Evolutionary conservation across 2,113 vertebrate genomes (phyloP).

Genomic region (Thermophis baileyi): DNA sequence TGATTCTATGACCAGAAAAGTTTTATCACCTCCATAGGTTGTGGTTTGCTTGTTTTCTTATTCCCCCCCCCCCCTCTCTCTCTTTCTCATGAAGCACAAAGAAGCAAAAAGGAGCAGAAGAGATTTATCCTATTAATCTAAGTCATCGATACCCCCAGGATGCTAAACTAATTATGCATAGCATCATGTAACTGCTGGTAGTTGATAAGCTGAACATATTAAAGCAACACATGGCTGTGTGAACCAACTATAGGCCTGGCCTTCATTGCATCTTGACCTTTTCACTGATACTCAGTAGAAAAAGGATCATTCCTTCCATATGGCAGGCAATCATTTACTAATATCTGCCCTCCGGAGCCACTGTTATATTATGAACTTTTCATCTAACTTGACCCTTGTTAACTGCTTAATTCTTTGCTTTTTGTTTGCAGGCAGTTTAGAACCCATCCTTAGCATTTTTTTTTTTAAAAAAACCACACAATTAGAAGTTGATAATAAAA

Average conservation of each 20-base stretch:
- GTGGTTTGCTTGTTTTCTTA: conserved; percentile 8
- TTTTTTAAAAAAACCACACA: background rate
- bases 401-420: conserved; percentile 40
- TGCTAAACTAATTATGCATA: conserved; percentile 48
- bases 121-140: conserved; percentile 14
- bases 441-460: background rate
- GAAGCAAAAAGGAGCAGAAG: background rate
- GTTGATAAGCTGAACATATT: conserved; percentile 54
- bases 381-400: conserved; percentile 53
- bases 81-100: conserved; percentile 8
- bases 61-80: background rate
- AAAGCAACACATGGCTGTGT: conserved; percentile 62
- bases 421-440: background rate
- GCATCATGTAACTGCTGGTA: conserved; percentile 50
- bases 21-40: background rate
- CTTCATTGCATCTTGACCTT: conserved; percentile 68
- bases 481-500: conserved; percentile 9
- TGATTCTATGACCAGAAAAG: background rate
- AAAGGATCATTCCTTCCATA: conserved; percentile 68
- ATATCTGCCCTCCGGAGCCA: conserved; percentile 60
- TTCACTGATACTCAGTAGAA: conserved; percentile 62
- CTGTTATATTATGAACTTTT: conserved; percentile 57
- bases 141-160: conserved; percentile 11
- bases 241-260: conserved; percentile 48
- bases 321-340: conserved; percentile 66